Conservation (phyloP, 1,140 invertebrate genomes). For the Lasaia peninsularis region DNA sequence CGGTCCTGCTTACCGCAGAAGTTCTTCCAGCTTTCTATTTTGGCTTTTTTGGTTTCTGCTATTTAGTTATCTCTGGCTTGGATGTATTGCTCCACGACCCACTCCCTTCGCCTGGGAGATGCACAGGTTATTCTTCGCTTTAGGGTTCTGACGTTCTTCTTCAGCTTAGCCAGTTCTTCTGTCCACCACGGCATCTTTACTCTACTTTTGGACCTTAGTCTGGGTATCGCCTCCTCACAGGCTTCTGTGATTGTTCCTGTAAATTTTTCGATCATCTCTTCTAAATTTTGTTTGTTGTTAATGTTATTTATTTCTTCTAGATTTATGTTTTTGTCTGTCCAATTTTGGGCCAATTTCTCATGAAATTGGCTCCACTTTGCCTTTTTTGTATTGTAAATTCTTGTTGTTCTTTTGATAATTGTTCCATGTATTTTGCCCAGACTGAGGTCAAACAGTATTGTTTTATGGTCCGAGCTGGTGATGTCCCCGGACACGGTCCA, state of each 20-base stretch:
- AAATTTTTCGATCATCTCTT: neutral
- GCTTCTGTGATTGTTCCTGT: neutral
- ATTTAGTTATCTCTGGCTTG: too few relatives aligned
- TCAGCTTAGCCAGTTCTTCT: neutral
- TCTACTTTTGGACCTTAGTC: neutral
- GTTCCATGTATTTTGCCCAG: neutral
- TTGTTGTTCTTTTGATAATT: neutral
- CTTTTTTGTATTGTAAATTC: conserved; percentile 19
- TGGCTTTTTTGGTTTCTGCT: too few relatives aligned
- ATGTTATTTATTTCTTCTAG: neutral
- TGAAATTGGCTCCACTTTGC: conserved; percentile 17
- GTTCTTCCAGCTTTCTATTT: too few relatives aligned
- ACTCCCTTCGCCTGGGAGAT: too few relatives aligned
- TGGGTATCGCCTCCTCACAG: neutral
- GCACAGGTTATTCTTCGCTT: too few relatives aligned
- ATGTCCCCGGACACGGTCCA: too few relatives aligned
- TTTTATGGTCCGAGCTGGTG: neutral
- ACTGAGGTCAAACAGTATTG: neutral
- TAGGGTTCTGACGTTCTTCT: too few relatives aligned
- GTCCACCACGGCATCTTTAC: neutral
- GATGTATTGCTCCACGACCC: too few relatives aligned
- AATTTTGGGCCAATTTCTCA: conserved; percentile 15
- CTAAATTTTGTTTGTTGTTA: neutral
- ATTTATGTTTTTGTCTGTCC: neutral
- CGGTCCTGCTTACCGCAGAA: too few relatives aligned